A percentile compares a stretch with the other conserved stretches of the same genome.
These are phyloP conservation scores for Caenorhabditis zanzibari DNA, from an alignment of 2,888 invertebrate genomes.

Conservation along the genomic window DNA sequence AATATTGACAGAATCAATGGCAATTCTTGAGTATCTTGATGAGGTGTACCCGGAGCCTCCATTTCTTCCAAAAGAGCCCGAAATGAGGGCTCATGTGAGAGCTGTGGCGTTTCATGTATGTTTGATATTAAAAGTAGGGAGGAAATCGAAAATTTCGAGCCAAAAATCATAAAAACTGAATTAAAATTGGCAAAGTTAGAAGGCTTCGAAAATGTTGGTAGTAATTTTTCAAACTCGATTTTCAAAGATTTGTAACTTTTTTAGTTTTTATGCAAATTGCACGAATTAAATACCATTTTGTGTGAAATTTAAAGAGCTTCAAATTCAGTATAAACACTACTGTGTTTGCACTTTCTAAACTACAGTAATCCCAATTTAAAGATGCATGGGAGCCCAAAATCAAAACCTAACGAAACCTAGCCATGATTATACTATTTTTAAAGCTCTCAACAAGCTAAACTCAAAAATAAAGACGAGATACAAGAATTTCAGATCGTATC, in stretches of 20 bases:
- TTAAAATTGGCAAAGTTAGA: background rate
- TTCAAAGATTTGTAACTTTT: background rate
- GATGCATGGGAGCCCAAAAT: no score
- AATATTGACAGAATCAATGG: constrained; percentile 86
- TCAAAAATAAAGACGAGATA: no score
- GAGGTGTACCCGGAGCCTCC: constrained; percentile 89
- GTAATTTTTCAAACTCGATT: background rate
- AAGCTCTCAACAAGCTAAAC: background rate
- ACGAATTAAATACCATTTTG: no score
- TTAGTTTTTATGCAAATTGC: no score
- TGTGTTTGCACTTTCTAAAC: background rate
- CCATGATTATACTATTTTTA: constrained; percentile 3
- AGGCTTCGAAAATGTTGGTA: background rate
- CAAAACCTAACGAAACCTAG: no score
- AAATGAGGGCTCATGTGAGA: constrained; percentile 91
- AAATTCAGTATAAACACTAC: no score
- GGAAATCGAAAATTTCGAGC: background rate
- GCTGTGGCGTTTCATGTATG: constrained; percentile 74
- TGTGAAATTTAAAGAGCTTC: no score
- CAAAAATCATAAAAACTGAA: background rate
- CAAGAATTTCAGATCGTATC: constrained; percentile 88
- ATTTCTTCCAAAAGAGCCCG: constrained; percentile 85
- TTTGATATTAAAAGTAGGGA: background rate
- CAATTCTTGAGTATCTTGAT: constrained; percentile 95
- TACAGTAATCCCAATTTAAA: background rate